A percentile compares a stretch with the other conserved stretches of the same genome.
Conservation (phyloP, 2,888 invertebrate species). For the Drosophila gaucha region DNA sequence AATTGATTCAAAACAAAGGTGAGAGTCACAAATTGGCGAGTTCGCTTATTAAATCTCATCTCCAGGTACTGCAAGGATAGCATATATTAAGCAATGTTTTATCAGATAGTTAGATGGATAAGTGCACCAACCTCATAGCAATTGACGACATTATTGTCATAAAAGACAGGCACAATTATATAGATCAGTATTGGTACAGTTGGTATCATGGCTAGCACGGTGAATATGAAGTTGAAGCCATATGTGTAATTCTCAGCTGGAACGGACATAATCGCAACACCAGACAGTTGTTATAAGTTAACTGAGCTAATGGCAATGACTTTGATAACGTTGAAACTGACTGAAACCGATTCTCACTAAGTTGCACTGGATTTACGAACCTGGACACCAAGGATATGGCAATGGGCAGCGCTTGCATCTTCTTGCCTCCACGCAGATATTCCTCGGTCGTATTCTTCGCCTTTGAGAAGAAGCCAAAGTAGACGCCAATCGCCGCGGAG, state of each 20-base stretch:
- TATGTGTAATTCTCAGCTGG: constrained; percentile 86
- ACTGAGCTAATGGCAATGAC: constrained; percentile 9
- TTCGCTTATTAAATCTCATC: constrained; percentile 81
- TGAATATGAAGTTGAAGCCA: constrained; percentile 85
- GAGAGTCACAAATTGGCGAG: constrained; percentile 80
- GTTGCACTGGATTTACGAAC: constrained; percentile 45
- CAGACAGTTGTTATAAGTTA: constrained; percentile 85
- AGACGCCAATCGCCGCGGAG: constrained; percentile 87
- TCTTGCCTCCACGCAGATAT: constrained; percentile 87
- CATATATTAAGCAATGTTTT: no score
- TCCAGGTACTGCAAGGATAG: constrained; percentile 80
- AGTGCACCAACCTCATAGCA: constrained; percentile 85
- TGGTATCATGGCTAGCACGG: constrained; percentile 83
- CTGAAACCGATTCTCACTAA: constrained; percentile 9
- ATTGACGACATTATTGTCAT: constrained; percentile 85
- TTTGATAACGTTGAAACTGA: constrained; percentile 6
- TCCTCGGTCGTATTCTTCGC: constrained; percentile 86
- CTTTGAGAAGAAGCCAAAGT: constrained; percentile 86
- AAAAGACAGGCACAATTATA: constrained; percentile 85
- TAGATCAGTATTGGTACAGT: constrained; percentile 81
- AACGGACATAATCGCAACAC: constrained; percentile 86
- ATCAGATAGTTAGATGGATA: no score
- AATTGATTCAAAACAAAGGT: constrained; percentile 81
- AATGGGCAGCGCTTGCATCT: constrained; percentile 87
- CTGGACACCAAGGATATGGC: constrained; percentile 87